Percentiles rank a stretch among this genome's conserved stretches.
These are phyloP conservation scores for Manis javanica DNA, from an alignment of 2,797 vertebrate genomes.

Conservation along the genomic window DNA sequence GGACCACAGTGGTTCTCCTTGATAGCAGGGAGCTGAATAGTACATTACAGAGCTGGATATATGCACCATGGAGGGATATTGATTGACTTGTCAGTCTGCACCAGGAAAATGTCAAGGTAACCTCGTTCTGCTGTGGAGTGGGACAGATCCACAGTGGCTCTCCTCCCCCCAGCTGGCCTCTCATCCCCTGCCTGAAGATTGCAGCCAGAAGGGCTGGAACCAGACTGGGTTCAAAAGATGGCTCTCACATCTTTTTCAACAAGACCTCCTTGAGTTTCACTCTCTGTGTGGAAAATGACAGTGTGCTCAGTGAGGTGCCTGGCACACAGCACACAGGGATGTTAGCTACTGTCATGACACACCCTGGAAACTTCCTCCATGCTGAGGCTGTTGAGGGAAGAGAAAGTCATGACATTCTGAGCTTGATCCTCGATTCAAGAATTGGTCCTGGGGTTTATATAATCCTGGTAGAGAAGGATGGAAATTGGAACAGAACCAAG, in stretches of 20 bases:
- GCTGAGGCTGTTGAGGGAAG: not conserved
- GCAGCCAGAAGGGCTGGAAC: not conserved
- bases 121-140: not conserved
- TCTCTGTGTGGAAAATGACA: not conserved
- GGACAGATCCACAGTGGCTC: not conserved
- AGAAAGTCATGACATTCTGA: constrained; percentile 10
- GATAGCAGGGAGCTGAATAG: not conserved
- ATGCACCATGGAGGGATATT: not conserved
- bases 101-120: not conserved
- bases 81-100: not conserved
- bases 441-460: not conserved
- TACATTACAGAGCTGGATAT: not conserved
- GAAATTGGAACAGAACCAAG: not conserved
- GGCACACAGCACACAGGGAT: not conserved
- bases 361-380: constrained; percentile 1
- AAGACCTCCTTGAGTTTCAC: not conserved
- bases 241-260: not conserved
- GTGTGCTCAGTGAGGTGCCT: not conserved
- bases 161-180: not conserved
- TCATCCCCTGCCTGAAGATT: not conserved
- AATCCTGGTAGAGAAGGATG: not conserved
- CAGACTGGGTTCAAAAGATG: not conserved
- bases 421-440: constrained; percentile 29
- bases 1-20: not conserved
- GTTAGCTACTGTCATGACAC: not conserved